Conservation (phyloP, 2,113 vertebrate genomes). For the Myotis yumanensis region DNA sequence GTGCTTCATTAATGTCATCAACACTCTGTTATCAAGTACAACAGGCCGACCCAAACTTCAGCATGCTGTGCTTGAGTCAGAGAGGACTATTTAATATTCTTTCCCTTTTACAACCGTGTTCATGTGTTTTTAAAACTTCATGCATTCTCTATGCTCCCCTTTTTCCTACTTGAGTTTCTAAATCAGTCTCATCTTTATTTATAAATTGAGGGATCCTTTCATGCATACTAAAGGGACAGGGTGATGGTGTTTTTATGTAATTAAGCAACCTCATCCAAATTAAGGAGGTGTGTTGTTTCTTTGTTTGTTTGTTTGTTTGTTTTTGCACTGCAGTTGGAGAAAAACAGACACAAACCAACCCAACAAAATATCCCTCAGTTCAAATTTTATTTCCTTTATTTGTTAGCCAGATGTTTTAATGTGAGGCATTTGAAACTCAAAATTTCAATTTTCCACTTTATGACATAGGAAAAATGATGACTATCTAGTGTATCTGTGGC, state of each 20-base stretch:
- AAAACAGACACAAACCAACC: not conserved
- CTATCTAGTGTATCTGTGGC: not conserved
- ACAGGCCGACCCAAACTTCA: not conserved
- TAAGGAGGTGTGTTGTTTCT: not conserved
- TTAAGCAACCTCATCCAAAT: not conserved
- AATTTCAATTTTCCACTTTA: not conserved
- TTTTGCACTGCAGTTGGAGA: not conserved
- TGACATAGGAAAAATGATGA: not conserved
- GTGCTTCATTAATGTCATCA: conserved; percentile 37
- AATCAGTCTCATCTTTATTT: not conserved
- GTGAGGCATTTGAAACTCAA: not conserved
- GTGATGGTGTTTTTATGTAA: not conserved
- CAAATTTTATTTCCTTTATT: not conserved
- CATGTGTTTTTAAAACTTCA: not conserved
- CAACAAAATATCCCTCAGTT: not conserved
- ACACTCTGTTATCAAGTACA: not conserved
- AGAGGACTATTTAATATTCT: not conserved
- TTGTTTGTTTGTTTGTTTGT: not conserved
- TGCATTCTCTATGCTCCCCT: not conserved
- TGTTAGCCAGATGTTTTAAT: not conserved
- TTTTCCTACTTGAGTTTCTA: not conserved
- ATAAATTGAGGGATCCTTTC: not conserved
- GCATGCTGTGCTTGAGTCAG: not conserved
- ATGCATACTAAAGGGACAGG: not conserved
- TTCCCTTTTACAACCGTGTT: not conserved